phyloP scores from a whole-genome alignment of 2,888 invertebrate species.

The Steinernema hermaphroditum region DNA sequence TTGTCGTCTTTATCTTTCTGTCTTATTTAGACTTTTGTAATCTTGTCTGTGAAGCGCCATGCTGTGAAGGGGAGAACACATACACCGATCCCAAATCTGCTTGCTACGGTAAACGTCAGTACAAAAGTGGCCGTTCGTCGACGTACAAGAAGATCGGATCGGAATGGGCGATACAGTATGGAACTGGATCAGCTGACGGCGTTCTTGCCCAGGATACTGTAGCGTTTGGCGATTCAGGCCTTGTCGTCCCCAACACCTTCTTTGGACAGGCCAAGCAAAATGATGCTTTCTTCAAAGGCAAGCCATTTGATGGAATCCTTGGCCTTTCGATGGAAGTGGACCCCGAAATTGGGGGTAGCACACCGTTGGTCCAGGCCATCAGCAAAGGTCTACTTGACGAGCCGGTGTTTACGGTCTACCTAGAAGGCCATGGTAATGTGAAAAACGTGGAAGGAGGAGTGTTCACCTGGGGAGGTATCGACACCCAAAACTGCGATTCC shows the following conservation, averaged over 20 bases:
- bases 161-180: slow-evolving; percentile 68
- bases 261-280: slow-evolving; percentile 39
- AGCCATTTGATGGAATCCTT: slow-evolving; percentile 49
- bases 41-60: too few relatives aligned
- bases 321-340: slow-evolving; percentile 47
- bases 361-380: slow-evolving; percentile 48
- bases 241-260: slow-evolving; percentile 36
- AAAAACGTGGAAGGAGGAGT: slow-evolving; percentile 52
- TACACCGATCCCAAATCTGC: background rate
- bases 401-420: slow-evolving; percentile 56
- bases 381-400: slow-evolving; percentile 50
- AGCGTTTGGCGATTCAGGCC: slow-evolving; percentile 41
- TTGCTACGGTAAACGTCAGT: slow-evolving; percentile 76
- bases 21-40: background rate
- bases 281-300: slow-evolving; percentile 31
- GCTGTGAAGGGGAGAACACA: too few relatives aligned
- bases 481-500: slow-evolving; percentile 51
- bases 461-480: slow-evolving; percentile 52
- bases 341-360: too few relatives aligned
- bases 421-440: slow-evolving; percentile 49
- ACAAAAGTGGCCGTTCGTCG: slow-evolving; percentile 81
- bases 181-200: slow-evolving; percentile 68
- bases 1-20: background rate
- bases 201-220: slow-evolving; percentile 69
- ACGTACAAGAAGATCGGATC: slow-evolving; percentile 71